Evolutionary conservation across 2,113 vertebrate genomes (phyloP).

Genomic region (Porphyrio hochstetteri): DNA sequence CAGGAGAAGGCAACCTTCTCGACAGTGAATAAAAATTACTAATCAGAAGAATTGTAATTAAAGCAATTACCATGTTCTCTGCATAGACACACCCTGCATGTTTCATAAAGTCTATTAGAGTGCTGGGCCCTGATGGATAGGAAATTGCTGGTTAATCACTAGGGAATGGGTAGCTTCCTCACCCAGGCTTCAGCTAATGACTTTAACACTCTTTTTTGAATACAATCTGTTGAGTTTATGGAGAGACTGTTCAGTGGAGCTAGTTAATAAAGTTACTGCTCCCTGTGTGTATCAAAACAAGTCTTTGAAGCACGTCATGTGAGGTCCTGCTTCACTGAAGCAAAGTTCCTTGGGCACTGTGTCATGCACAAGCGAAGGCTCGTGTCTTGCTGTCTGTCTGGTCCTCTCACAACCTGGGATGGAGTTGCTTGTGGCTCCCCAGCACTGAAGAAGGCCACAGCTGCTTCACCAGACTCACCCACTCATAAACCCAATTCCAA

Average conservation of each 20-base stretch:
- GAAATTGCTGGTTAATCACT: not conserved
- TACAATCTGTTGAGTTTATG: not conserved
- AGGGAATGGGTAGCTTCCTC: conserved; percentile 16
- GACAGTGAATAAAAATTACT: not conserved
- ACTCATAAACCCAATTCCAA: not conserved
- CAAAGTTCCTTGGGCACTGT: not conserved
- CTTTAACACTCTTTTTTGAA: not conserved
- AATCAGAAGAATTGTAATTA: conserved; percentile 30
- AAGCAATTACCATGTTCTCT: conserved; percentile 8
- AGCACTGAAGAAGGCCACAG: not conserved
- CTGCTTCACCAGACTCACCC: not conserved
- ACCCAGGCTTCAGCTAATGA: not conserved
- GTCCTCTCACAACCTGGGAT: fast-evolving
- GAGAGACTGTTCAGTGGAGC: not conserved
- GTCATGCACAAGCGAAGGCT: not conserved
- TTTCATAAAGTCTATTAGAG: not conserved
- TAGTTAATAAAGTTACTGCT: not conserved
- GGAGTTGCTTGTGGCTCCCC: not conserved
- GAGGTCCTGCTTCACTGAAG: not conserved
- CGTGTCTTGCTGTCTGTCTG: not conserved
- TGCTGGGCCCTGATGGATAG: not conserved
- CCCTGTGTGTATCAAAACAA: not conserved
- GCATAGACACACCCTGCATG: not conserved
- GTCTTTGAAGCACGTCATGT: not conserved
- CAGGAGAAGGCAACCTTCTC: not conserved